These are phyloP conservation scores for Megaceryle torquata DNA, from an alignment of 2,113 vertebrate genomes.

Conservation along the genomic window DNA sequence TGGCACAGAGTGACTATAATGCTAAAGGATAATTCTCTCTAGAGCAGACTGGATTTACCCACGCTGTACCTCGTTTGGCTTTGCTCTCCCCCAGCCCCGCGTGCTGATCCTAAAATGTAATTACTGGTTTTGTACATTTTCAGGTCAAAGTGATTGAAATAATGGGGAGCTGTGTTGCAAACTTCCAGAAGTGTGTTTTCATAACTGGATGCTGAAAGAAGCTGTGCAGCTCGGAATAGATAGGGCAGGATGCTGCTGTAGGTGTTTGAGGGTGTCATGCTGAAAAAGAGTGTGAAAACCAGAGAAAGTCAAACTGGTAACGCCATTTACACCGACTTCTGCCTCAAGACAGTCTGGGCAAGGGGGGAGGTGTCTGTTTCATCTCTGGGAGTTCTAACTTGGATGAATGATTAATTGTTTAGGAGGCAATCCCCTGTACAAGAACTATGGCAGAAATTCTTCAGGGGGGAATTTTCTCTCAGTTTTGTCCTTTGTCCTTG, in stretches of 20 bases:
- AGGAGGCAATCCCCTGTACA: background rate
- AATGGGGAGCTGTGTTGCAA: background rate
- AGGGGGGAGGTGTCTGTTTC: background rate
- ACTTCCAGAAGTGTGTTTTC: background rate
- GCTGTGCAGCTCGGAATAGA: background rate
- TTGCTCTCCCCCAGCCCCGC: background rate
- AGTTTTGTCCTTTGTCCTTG: background rate
- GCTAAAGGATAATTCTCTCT: background rate
- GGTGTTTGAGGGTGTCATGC: background rate
- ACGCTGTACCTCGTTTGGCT: fast-evolving
- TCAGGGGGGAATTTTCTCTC: background rate
- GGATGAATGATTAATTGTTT: background rate
- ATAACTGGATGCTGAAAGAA: background rate
- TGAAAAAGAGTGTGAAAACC: background rate
- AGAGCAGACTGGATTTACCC: background rate
- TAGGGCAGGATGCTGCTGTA: background rate
- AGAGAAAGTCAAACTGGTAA: background rate
- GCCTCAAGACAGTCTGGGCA: background rate
- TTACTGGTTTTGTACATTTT: background rate
- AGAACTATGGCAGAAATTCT: background rate
- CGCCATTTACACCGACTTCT: background rate
- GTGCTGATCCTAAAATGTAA: background rate
- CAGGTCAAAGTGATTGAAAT: background rate
- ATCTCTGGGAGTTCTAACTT: background rate
- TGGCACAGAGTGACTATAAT: background rate